These are phyloP conservation scores for Pica pica DNA, from an alignment of 2,113 vertebrate species.

Conservation along the genomic window DNA sequence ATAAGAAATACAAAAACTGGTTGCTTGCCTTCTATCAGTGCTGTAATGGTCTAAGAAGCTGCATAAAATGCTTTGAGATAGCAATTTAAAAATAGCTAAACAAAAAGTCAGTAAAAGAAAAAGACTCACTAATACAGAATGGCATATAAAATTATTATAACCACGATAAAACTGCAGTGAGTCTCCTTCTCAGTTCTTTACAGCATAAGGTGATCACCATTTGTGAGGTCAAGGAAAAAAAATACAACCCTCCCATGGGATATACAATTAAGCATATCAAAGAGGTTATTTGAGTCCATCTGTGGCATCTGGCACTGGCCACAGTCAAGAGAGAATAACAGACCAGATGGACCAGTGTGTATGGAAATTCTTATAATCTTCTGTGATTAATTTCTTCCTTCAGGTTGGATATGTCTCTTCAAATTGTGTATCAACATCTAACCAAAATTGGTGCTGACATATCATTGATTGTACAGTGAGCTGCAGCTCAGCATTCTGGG, in stretches of 20 bases:
- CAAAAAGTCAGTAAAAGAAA: neutral
- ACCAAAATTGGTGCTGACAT: constrained; percentile 22
- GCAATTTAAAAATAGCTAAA: constrained; percentile 1
- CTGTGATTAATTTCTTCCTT: constrained; percentile 54
- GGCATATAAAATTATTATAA: neutral
- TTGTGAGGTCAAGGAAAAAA: constrained; percentile 18
- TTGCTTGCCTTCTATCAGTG: neutral
- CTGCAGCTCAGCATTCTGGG: constrained; percentile 12
- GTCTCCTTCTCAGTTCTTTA: neutral
- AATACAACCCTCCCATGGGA: neutral
- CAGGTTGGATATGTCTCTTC: constrained; percentile 17
- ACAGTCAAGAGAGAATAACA: neutral
- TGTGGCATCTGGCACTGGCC: constrained; percentile 45
- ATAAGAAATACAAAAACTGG: neutral
- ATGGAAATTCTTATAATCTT: constrained; percentile 26
- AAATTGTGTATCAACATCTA: constrained; percentile 19
- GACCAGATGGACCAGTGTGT: constrained; percentile 25
- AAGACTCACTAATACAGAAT: neutral
- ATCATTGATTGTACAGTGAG: neutral
- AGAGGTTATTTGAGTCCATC: constrained; percentile 30
- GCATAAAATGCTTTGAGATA: neutral
- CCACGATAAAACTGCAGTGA: neutral
- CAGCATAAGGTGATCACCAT: neutral
- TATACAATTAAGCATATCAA: constrained; percentile 41
- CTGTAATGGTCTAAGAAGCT: neutral